A percentile compares a stretch with the other conserved stretches of the same genome.
These are phyloP conservation scores for Noctilio leporinus DNA, from an alignment of 2,113 vertebrate species.

Conservation along the genomic window DNA sequence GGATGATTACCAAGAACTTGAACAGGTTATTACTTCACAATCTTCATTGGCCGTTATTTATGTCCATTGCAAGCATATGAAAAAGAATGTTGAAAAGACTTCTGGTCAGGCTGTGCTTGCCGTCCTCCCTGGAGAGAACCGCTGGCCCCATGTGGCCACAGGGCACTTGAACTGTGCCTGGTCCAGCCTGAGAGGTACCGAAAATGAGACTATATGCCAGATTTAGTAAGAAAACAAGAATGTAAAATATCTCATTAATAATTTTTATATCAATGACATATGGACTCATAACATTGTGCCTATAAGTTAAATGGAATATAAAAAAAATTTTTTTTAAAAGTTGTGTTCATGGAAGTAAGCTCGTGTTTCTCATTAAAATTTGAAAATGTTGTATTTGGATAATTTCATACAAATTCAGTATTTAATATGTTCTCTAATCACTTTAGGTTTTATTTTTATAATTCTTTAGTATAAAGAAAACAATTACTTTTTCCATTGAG, in stretches of 20 bases:
- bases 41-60: not conserved
- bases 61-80: not conserved
- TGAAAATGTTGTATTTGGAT: constrained; percentile 64
- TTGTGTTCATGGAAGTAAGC: constrained; percentile 18
- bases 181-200: not conserved
- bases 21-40: constrained; percentile 1
- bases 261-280: constrained; percentile 29
- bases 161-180: not conserved
- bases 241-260: constrained; percentile 1
- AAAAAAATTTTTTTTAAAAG: not conserved
- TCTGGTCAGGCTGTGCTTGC: not conserved
- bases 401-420: constrained; percentile 14
- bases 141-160: not conserved
- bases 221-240: constrained; percentile 8
- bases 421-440: constrained; percentile 43
- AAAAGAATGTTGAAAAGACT: not conserved
- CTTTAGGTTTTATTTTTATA: constrained; percentile 40
- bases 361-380: constrained; percentile 57
- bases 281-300: not conserved
- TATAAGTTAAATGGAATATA: constrained; percentile 29
- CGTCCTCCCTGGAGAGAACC: not conserved
- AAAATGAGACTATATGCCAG: not conserved
- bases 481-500: constrained; percentile 35
- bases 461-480: constrained; percentile 52
- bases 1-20: not conserved